These are phyloP conservation scores for Atractosteus spatula DNA, from an alignment of 2,113 vertebrate species.

Conservation along the genomic window DNA sequence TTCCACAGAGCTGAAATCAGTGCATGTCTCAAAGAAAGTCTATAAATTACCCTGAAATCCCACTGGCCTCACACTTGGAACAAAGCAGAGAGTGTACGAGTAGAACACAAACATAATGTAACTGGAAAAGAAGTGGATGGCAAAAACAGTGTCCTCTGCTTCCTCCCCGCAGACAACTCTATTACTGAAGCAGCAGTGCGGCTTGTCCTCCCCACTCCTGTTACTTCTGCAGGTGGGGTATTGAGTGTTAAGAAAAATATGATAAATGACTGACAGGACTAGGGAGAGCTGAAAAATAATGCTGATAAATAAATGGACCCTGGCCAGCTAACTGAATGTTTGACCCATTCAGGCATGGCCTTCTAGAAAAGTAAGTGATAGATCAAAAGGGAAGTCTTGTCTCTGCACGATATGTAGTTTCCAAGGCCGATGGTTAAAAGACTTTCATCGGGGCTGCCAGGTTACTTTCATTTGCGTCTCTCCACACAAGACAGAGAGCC, in stretches of 20 bases:
- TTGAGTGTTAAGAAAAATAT: background rate
- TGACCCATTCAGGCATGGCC: no score
- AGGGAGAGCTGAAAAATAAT: background rate
- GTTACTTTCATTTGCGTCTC: conserved; percentile 23
- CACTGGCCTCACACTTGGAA: background rate
- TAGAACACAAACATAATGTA: background rate
- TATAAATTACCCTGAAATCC: background rate
- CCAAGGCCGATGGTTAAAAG: background rate
- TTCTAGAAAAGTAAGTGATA: background rate
- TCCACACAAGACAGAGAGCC: conserved; percentile 2
- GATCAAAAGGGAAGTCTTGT: background rate
- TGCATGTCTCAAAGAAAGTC: background rate
- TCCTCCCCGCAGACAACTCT: background rate
- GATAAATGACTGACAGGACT: background rate
- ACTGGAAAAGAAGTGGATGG: background rate
- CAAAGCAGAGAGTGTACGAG: background rate
- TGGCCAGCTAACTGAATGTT: no score
- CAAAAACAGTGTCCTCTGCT: background rate
- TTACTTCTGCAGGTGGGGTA: background rate
- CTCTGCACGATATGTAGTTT: background rate
- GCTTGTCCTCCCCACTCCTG: background rate
- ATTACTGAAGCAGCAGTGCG: background rate
- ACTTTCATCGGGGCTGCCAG: conserved; percentile 31
- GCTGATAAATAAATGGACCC: background rate
- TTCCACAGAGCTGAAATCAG: background rate